Conservation (phyloP, 2,113 vertebrate genomes). For the Thymallus thymallus region DNA sequence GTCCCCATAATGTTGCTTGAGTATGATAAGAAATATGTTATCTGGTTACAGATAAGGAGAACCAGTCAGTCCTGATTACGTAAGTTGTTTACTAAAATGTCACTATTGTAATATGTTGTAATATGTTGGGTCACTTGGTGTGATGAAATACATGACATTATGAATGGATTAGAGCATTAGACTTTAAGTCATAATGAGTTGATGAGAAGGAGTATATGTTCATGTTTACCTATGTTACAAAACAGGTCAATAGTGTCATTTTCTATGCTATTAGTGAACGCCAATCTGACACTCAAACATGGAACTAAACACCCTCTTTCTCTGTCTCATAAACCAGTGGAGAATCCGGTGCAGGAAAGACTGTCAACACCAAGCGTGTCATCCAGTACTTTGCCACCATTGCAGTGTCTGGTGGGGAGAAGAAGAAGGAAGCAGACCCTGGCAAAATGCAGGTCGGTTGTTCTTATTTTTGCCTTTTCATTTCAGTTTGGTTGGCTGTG, state of each 20-base stretch:
- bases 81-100: neutral
- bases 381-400: constrained; percentile 8
- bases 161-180: too few species aligned
- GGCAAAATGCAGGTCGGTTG: neutral
- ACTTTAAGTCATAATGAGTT: too few species aligned
- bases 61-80: constrained; percentile 1
- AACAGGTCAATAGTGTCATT: too few species aligned
- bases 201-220: too few species aligned
- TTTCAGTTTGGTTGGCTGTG: too few species aligned
- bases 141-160: too few species aligned
- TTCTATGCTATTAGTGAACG: too few species aligned
- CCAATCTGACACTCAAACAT: too few species aligned
- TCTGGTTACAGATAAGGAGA: neutral
- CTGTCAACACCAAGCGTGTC: constrained; percentile 9
- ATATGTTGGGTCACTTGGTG: too few species aligned
- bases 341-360: constrained; percentile 8
- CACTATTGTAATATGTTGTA: too few species aligned
- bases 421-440: neutral
- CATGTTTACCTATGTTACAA: too few species aligned
- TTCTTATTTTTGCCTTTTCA: neutral
- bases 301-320: too few species aligned
- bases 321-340: neutral
- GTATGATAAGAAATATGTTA: neutral
- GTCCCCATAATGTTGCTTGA: neutral
- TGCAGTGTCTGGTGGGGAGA: neutral